Conservation (phyloP, 2,113 vertebrate species). For the Kryptolebias marmoratus region DNA sequence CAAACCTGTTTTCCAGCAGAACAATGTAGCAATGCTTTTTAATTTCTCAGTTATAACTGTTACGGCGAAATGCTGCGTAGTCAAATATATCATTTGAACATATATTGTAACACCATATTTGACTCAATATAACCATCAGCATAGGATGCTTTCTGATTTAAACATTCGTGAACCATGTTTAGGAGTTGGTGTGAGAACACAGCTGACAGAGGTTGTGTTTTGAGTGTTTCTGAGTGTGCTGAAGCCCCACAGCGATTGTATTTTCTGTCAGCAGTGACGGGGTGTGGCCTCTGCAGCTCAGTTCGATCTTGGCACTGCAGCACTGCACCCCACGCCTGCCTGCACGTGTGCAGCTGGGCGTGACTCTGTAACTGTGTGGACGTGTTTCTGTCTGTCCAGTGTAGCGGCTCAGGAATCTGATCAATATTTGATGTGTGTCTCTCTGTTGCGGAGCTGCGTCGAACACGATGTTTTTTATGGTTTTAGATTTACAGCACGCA, state of each 20-base stretch:
- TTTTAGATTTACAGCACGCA: constrained; percentile 33
- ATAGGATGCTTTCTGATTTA: not conserved
- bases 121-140: not conserved
- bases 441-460: constrained; percentile 82
- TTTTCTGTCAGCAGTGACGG: constrained; percentile 7
- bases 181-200: not conserved
- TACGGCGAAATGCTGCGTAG: not conserved
- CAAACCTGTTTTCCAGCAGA: too few species aligned
- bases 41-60: not conserved
- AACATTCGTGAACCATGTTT: not conserved
- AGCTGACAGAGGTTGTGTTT: not conserved
- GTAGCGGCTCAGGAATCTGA: constrained; percentile 23
- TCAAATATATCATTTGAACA: not conserved
- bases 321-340: constrained; percentile 37
- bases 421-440: constrained; percentile 74
- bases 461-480: constrained; percentile 7
- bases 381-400: constrained; percentile 9
- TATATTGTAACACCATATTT: too few species aligned
- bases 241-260: not conserved
- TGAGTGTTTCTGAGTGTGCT: not conserved
- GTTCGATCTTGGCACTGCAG: constrained; percentile 64
- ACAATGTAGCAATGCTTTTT: not conserved
- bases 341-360: constrained; percentile 22
- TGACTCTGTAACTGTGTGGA: not conserved
- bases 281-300: constrained; percentile 64